Conservation (phyloP, 2,113 vertebrate genomes). For the Progne subis region DNA sequence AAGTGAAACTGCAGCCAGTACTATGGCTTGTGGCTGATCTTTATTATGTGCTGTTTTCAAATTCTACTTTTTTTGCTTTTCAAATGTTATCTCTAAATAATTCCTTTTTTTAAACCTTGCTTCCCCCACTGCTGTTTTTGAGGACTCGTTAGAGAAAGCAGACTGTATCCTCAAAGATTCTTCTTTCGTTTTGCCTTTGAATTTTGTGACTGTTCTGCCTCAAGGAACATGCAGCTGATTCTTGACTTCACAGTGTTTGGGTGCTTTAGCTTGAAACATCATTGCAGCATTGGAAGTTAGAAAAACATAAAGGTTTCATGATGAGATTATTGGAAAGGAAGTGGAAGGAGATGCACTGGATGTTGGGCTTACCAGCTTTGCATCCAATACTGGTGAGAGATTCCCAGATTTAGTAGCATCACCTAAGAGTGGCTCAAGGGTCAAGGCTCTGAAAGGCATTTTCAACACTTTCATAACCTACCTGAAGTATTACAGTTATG, state of each 20-base stretch:
- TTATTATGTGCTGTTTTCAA: conserved; percentile 12
- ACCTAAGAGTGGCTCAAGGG: not conserved
- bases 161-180: not conserved
- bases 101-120: not conserved
- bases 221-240: not conserved
- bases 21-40: not conserved
- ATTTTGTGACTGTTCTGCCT: not conserved
- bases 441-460: not conserved
- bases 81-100: not conserved
- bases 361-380: not conserved
- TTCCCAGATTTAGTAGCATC: not conserved
- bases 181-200: not conserved
- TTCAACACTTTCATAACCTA: not conserved
- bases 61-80: not conserved
- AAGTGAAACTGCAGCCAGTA: not conserved
- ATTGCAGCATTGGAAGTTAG: not conserved
- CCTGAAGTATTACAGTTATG: not conserved
- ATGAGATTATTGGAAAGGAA: not conserved
- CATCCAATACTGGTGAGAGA: not conserved
- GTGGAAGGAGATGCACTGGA: not conserved
- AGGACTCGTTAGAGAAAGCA: not conserved
- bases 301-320: not conserved
- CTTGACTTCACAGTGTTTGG: not conserved
- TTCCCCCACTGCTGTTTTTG: not conserved
- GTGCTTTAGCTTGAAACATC: not conserved